Evolutionary conservation across 2,113 vertebrate species (phyloP).

Genomic region (Aegotheles bennettii): DNA sequence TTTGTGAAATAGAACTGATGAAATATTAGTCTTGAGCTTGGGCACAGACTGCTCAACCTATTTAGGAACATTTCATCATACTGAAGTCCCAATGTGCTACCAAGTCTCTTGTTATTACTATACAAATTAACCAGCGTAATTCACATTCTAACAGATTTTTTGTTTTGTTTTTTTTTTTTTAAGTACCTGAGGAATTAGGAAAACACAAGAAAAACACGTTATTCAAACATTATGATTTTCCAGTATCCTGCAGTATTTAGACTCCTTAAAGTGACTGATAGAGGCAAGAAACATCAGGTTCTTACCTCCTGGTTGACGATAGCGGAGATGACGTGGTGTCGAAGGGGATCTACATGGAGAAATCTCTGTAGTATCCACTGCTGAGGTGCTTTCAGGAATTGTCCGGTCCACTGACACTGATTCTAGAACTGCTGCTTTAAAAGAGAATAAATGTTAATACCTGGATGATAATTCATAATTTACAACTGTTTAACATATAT

Average conservation of each 20-base stretch:
- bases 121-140: neutral
- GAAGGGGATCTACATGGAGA: conserved; percentile 92
- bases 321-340: conserved; percentile 91
- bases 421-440: conserved; percentile 84
- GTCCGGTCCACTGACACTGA: conserved; percentile 85
- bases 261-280: neutral
- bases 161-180: neutral
- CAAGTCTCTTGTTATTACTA: neutral
- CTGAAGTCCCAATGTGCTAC: neutral
- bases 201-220: neutral
- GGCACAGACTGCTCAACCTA: neutral
- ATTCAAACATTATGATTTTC: neutral
- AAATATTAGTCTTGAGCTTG: neutral
- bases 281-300: neutral
- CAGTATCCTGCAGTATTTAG: neutral
- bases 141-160: neutral
- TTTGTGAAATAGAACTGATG: neutral
- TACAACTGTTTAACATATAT: neutral
- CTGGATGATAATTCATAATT: neutral
- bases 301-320: conserved; percentile 88
- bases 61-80: neutral
- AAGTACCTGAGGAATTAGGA: neutral
- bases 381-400: conserved; percentile 81
- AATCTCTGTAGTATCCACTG: conserved; percentile 80
- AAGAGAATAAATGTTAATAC: conserved; percentile 26